Evolutionary conservation across 2,113 vertebrate species (phyloP), one percentile per base, ranked within the genome.

Genomic region (Oryzias woworae): DNA sequence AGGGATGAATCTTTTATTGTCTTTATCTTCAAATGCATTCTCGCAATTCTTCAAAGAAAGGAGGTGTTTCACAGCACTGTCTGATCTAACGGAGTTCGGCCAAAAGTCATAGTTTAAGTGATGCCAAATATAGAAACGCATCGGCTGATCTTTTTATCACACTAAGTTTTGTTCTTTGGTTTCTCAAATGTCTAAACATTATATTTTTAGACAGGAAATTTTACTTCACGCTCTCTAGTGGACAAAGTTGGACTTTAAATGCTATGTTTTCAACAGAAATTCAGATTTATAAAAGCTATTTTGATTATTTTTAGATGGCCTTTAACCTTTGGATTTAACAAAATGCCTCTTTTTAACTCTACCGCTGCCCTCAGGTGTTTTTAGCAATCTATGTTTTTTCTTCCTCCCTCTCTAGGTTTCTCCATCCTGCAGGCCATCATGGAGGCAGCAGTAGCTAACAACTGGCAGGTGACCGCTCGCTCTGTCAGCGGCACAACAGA

Each of bases 381-480:
- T 28, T 80, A 64, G 84, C 73, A 49, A 58, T 67, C 51, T 56
- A 43, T 18, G 66, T 68, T 46, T 41, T 41, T 36, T 53, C 22
- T 73, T 41, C 53, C 14, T 72, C 12, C 53, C 52, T 72, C 56
- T 83, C 41, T 62, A 99, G 96, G 97, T 77, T 98, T 98, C 91
- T 97, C 97, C 31, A 98, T 99, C 77, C 94, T 99, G 76, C 97
- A 99, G 88, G 96, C 96, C 8, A 98, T 99, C 89, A 98, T 98
- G 97, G 96, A 98, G 92, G 94, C 96, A 59, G 96, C 96, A 7
- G 97, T 98, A 45, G 94, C 96, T 44, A 98, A 98, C 90, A 98
- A 96, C 92, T 99, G 97, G 97, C 96, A 98, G 91, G 97, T 98
- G 90, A 98, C 97, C 36, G 96, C 97, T 47, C 94, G 96, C 68